Base-by-base conservation (phyloP, 2,797 vertebrate genomes). In the Atherinosoma microstoma region DNA sequence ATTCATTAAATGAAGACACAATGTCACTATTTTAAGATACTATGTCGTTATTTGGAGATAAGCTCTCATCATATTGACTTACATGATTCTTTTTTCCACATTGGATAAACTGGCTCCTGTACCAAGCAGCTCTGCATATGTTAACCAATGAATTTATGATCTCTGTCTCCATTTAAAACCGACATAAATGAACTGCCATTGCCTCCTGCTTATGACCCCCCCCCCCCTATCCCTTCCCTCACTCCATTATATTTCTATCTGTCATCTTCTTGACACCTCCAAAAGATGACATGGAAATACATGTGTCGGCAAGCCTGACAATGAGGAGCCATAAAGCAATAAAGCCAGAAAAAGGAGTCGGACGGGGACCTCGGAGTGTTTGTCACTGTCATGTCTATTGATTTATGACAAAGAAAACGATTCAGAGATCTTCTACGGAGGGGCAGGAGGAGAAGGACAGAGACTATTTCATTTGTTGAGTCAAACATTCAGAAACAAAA, bases 401-500 rank as follows among this genome's bases (percentile, higher is more conserved):
- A 91, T 92, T 85, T 88, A 90, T 86, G 88, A 87, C 82, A 82
- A 78, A 83, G 86, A 84, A 77, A 84, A 67, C 75, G 80, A 85
- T 77, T 78, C 84, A 79, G 84, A 87, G 87, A 86, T 86, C 75
- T 84, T 87, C 64, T 62, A 80, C 78, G 34, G 66, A 61, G 84
- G 82, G 79, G 71, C 76, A 84, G 66, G 79, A 36, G 67, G 64
- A 80, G 80, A 72, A 74, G 80, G 85, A 83, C 82, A 49, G 35
- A 22, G 73, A 47, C 79, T 61, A 92, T 93, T 94, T 94, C 92
- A 92, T 94, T 94, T 93, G 94, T 95, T 94, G 95, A 96, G 96
- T 96, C 94, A 94, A 95, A 95, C 94, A 93, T 95, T 95, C 94
- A 94, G 95, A 95, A 56, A 93, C 91, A 91, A 95, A 95, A 95